phyloP scores from a whole-genome alignment of 2,113 vertebrate species.

The Melanostigma gelatinosum region DNA sequence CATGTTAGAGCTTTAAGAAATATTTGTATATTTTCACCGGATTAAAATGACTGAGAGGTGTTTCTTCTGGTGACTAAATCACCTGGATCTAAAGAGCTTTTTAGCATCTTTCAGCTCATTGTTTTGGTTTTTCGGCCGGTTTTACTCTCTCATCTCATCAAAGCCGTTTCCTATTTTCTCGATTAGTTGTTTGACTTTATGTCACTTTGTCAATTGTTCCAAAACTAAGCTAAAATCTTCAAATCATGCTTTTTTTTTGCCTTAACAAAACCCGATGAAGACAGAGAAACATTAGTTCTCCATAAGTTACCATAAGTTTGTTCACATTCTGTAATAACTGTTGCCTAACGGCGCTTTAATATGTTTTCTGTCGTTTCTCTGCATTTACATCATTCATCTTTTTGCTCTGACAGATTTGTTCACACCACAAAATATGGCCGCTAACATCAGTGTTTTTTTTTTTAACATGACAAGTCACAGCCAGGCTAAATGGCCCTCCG shows the following conservation, averaged over 20 bases:
- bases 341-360: not conserved
- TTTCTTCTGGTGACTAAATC: not conserved
- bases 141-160: too few species aligned
- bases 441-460: slow-evolving; percentile 30
- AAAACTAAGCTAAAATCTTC: not conserved
- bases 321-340: not conserved
- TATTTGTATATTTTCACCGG: too few species aligned
- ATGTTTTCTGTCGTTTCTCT: not conserved
- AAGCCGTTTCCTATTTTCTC: not conserved
- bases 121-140: not conserved
- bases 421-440: not conserved
- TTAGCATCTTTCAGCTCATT: not conserved
- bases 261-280: not conserved
- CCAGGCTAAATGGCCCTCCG: slow-evolving; percentile 79
- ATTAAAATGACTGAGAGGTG: not conserved
- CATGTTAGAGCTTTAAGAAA: not conserved
- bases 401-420: not conserved
- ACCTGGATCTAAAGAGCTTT: not conserved
- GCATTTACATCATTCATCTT: not conserved
- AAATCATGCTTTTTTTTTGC: not conserved
- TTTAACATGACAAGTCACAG: slow-evolving; percentile 75
- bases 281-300: not conserved
- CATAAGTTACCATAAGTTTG: not conserved
- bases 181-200: not conserved
- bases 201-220: not conserved